Conservation (phyloP, 2,797 vertebrate species). For the Hapalemur alaotrensis region DNA sequence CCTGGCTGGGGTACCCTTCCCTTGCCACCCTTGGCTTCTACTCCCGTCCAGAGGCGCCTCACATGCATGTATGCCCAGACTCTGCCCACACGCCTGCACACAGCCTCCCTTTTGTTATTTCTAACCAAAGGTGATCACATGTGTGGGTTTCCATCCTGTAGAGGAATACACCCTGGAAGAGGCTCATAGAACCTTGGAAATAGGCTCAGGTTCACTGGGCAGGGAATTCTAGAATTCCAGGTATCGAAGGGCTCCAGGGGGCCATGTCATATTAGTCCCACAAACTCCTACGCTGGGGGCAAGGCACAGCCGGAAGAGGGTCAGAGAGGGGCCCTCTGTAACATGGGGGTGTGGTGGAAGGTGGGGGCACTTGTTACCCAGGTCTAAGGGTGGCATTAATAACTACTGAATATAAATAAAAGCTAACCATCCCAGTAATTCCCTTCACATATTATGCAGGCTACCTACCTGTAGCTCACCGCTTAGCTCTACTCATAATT, state of each 20-base stretch:
- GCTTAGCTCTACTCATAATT: neutral
- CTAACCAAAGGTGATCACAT: neutral
- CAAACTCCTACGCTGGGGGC: neutral
- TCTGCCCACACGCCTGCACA: neutral
- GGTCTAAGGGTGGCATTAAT: too few relatives aligned
- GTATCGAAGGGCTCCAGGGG: neutral
- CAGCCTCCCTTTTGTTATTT: neutral
- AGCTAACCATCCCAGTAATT: neutral
- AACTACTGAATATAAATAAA: neutral
- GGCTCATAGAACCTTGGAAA: neutral
- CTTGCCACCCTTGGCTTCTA: neutral
- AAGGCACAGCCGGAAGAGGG: neutral
- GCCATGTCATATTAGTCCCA: neutral
- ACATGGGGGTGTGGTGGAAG: accelerated
- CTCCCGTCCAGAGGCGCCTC: neutral
- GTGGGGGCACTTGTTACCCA: accelerated
- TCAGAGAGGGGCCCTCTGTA: neutral
- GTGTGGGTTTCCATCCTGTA: neutral
- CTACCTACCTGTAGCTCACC: neutral
- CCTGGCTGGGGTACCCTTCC: neutral
- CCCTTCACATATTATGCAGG: neutral
- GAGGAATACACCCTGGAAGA: neutral
- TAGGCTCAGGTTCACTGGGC: neutral
- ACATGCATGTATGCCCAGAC: too few relatives aligned
- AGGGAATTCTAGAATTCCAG: neutral